phyloP scores from a whole-genome alignment of 2,113 vertebrate genomes.

The Eupsittula cactorum region DNA sequence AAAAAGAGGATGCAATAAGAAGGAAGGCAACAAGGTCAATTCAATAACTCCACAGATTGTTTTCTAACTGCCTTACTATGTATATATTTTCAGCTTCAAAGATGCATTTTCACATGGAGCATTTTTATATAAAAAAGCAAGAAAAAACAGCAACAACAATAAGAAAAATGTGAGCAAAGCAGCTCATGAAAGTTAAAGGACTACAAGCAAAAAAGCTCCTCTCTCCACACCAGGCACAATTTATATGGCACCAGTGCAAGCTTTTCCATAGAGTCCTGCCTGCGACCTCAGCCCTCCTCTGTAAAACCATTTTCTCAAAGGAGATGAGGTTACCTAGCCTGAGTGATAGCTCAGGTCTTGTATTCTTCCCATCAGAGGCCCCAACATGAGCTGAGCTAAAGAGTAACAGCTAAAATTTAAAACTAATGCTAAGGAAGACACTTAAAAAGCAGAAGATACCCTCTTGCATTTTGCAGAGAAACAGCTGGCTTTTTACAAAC shows the following conservation, averaged over 20 bases:
- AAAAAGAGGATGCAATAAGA: neutral
- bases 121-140: neutral
- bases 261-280: neutral
- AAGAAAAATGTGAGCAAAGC: neutral
- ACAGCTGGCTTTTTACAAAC: neutral
- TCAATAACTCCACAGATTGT: slow-evolving; percentile 35
- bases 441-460: neutral
- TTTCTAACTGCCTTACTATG: neutral
- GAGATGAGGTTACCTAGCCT: neutral
- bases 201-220: neutral
- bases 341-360: neutral
- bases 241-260: neutral
- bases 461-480: neutral
- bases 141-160: neutral
- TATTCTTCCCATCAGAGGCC: neutral
- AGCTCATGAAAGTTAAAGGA: neutral
- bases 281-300: neutral
- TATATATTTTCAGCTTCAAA: neutral
- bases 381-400: neutral
- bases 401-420: neutral
- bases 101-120: neutral
- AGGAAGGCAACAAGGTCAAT: slow-evolving; percentile 37
- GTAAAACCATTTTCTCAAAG: neutral
- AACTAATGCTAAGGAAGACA: neutral
- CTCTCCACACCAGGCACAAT: neutral